Base-by-base conservation (phyloP, 2,113 vertebrate genomes). In the Tetrax tetrax region DNA sequence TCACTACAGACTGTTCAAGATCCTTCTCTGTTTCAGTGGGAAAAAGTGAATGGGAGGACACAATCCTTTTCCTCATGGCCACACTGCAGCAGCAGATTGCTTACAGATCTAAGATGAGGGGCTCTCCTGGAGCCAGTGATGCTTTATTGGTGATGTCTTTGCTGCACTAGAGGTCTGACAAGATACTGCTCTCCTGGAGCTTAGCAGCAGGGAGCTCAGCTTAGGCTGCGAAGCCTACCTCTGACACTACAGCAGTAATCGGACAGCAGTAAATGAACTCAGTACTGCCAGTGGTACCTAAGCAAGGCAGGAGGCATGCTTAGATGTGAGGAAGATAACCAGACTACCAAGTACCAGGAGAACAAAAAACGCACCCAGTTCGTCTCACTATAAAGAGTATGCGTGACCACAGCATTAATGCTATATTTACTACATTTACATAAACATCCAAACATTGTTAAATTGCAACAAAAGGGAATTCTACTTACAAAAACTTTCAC, bases 401-500 rank as follows among this genome's bases (percentile, higher is more conserved):
- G 47, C 18, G 25, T 9, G 8, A n/a, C 4, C 13, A 61, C 21
- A 87, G 28, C 10, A 61, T 18, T 70, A 82, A 51, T 43, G 38
- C 29, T 24, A 43, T 7, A 21, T 79, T 83, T 56, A n/a, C 19
- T 43, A 45, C 16, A 64, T 13, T 28, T 65, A 35, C 54, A 79
- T 21, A 85, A 89, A 59, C 37, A 94, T 27, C 41, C 54, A 83
- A 92, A 61, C 33, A 24, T 27, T 71, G 27, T 11, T 82, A 47
- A 82, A 91, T 7, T 61, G 43, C 50, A 87, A 56, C 18, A 66
- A 61, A 91, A 72, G 15, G 23, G 48, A 83, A 68, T 64, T 94
- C 14, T 89, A 98, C 98, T 98, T 87, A 98, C 98, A 8, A 96
- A 97, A 81, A 98, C 96, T 97, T 98, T 97, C 79, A 98, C 97